phyloP scores from a whole-genome alignment of 2,797 vertebrate genomes.

The Oceanodroma leucorhoa region DNA sequence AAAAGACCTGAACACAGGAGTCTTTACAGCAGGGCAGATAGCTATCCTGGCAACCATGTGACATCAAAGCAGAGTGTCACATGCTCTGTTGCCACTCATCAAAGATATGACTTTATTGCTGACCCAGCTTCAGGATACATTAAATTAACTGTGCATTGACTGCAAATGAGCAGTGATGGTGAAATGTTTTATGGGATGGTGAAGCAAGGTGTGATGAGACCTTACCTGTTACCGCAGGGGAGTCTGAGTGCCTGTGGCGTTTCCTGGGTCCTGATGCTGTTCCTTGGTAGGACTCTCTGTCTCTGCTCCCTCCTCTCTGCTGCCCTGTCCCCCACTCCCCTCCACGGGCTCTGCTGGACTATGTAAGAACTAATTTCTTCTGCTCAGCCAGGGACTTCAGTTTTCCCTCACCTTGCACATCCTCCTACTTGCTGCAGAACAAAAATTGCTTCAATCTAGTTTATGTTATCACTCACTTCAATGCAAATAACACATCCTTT shows the following conservation, averaged over 20 bases:
- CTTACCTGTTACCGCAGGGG: background rate
- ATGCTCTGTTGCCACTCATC: fast-evolving
- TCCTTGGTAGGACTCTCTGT: background rate
- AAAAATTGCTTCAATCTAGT: background rate
- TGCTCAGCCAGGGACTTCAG: background rate
- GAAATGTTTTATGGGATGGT: background rate
- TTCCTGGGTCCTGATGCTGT: fast-evolving
- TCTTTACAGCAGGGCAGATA: background rate
- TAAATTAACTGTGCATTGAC: background rate
- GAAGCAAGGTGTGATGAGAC: background rate
- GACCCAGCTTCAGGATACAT: background rate
- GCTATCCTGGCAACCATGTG: background rate
- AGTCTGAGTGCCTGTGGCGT: background rate
- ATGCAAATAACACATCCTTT: background rate
- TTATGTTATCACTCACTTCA: background rate
- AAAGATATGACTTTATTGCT: background rate
- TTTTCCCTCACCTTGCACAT: background rate
- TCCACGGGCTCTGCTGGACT: background rate
- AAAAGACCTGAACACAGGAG: background rate
- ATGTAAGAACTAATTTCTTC: background rate
- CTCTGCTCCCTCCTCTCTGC: background rate
- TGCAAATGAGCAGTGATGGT: background rate
- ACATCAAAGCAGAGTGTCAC: background rate
- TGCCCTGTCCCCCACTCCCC: fast-evolving
- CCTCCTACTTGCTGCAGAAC: background rate